Percentiles rank a stretch among this genome's conserved stretches.
Conservation (phyloP, 2,888 invertebrate genomes). For the Drosophila neotestacea region DNA sequence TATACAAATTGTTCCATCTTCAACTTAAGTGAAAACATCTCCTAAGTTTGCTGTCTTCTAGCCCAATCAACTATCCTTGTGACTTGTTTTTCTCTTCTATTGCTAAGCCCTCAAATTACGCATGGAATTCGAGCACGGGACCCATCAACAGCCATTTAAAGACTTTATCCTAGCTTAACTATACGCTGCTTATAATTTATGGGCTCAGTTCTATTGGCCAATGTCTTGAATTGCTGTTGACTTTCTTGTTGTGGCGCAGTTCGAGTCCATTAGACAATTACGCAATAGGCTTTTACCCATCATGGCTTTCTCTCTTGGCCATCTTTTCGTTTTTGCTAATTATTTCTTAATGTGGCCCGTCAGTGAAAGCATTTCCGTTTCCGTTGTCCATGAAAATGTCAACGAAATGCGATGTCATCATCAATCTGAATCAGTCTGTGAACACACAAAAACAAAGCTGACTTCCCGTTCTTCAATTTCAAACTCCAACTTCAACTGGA, state of each 20-base stretch:
- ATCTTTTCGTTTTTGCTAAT: slow-evolving; percentile 57
- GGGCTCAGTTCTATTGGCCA: slow-evolving; percentile 31
- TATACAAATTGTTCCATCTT: no score
- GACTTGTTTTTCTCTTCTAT: neutral
- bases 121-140: neutral
- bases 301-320: slow-evolving; percentile 19
- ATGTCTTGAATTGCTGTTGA: slow-evolving; percentile 33
- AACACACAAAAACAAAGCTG: slow-evolving; percentile 12
- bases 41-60: no score
- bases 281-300: slow-evolving; percentile 65
- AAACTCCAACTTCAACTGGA: neutral
- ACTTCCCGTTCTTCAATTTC: slow-evolving; percentile 19
- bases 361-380: slow-evolving; percentile 65
- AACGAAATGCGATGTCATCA: slow-evolving; percentile 56
- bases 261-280: slow-evolving; percentile 70
- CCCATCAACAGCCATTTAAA: slow-evolving; percentile 53
- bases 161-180: slow-evolving; percentile 54
- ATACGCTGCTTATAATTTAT: slow-evolving; percentile 57
- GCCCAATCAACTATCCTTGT: neutral
- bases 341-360: slow-evolving; percentile 69
- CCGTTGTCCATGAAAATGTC: slow-evolving; percentile 52
- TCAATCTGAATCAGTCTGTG: slow-evolving; percentile 64
- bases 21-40: no score
- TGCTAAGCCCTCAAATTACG: slow-evolving; percentile 29
- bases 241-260: slow-evolving; percentile 20